Conservation (phyloP, 2,797 vertebrate genomes). For the Aulostomus chinensis region DNA sequence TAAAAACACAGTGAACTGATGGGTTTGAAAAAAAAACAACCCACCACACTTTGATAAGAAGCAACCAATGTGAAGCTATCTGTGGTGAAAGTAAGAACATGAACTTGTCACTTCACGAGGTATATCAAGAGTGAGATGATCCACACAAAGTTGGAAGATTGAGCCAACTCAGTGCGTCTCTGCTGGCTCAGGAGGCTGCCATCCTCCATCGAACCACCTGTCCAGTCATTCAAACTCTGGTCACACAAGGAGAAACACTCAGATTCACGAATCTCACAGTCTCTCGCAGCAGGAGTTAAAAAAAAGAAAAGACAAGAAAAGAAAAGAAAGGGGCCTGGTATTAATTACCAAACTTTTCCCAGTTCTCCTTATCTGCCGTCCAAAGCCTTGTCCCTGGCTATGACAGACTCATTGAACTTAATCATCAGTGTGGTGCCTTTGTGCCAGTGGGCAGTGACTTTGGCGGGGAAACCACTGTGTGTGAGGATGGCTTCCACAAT, state of each 20-base stretch:
- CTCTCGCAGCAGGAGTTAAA: too few relatives aligned
- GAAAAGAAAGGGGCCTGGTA: not conserved
- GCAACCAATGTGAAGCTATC: conserved; percentile 1
- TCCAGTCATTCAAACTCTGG: too few relatives aligned
- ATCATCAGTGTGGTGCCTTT: conserved; percentile 98
- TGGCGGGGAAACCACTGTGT: conserved; percentile 92
- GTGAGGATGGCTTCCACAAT: conserved; percentile 92
- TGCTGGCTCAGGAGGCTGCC: conserved; percentile 18
- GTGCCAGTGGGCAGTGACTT: conserved; percentile 96
- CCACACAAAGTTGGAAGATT: too few relatives aligned
- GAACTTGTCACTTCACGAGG: conserved; percentile 7
- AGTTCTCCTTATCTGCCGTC: conserved; percentile 84
- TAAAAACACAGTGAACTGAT: not conserved
- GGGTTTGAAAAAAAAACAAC: not conserved
- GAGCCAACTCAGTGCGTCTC: conserved; percentile 13
- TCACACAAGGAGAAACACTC: not conserved
- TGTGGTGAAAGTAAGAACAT: not conserved
- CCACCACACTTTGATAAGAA: too few relatives aligned
- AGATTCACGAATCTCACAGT: not conserved
- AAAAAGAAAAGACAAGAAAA: conserved; percentile 4
- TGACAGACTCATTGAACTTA: conserved; percentile 93
- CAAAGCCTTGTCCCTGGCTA: conserved; percentile 88
- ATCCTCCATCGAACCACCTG: not conserved
- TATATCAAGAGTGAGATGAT: conserved; percentile 24
- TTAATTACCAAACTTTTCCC: not conserved